These are phyloP conservation scores for Epizoanthus illoricatus DNA, from an alignment of 92 coral and sea anemone species.

Conservation along the genomic window DNA sequence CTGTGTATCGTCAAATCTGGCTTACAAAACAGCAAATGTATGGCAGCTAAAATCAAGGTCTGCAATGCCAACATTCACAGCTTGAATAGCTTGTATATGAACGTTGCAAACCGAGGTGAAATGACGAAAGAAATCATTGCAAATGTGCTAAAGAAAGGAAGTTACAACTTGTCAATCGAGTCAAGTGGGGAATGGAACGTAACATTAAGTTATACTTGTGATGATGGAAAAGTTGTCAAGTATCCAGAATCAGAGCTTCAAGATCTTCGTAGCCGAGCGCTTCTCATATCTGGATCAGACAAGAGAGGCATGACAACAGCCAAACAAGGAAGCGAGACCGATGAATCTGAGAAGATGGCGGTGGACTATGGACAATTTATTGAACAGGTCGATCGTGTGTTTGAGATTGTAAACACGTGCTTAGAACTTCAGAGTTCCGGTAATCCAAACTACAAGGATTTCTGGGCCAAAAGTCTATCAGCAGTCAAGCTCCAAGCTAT, in stretches of 20 bases:
- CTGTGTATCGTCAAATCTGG: neutral
- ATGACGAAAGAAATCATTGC: slow-evolving; percentile 67
- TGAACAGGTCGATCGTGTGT: slow-evolving; percentile 42
- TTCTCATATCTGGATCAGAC: slow-evolving; percentile 35
- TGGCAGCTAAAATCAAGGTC: slow-evolving; percentile 47
- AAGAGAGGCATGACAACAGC: slow-evolving; percentile 1
- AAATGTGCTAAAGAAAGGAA: slow-evolving; percentile 52
- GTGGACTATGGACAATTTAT: slow-evolving; percentile 43
- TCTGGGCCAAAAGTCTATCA: slow-evolving; percentile 20
- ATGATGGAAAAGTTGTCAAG: slow-evolving; percentile 6
- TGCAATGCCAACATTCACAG: slow-evolving; percentile 70
- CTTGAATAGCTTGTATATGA: slow-evolving; percentile 61
- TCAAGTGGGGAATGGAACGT: slow-evolving; percentile 2
- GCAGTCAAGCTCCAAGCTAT: slow-evolving; percentile 9
- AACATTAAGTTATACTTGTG: neutral
- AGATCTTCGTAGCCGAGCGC: slow-evolving; percentile 58
- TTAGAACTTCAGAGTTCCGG: slow-evolving; percentile 42
- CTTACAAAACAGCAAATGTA: slow-evolving; percentile 18
- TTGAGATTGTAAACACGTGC: slow-evolving; percentile 35
- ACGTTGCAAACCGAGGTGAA: slow-evolving; percentile 76
- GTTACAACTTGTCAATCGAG: slow-evolving; percentile 41
- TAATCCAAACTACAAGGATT: slow-evolving; percentile 27
- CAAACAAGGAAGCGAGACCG: neutral
- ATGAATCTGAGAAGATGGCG: neutral
- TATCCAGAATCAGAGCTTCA: slow-evolving; percentile 46